Conservation (phyloP, 1,140 invertebrate species). For the Tyrophagus putrescentiae region DNA sequence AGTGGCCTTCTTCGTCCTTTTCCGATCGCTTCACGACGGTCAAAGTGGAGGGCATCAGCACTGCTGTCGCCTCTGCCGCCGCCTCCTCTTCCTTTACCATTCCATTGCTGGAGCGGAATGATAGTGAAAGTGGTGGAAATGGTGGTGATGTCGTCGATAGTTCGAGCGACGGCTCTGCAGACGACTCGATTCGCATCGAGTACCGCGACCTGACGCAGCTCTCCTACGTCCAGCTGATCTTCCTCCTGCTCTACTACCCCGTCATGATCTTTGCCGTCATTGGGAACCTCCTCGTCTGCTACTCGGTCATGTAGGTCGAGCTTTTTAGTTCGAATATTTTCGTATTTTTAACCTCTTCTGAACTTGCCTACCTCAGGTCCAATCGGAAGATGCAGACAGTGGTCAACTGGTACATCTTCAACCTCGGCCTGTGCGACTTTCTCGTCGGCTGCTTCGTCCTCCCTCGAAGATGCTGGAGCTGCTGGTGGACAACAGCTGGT, state of each 20-base stretch:
- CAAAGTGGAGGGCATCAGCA: background rate
- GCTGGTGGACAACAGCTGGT: constrained; percentile 33
- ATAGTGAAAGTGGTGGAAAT: too few relatives aligned
- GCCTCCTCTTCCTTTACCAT: background rate
- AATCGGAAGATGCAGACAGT: constrained; percentile 39
- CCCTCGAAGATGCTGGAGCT: constrained; percentile 38
- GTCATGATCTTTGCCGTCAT: constrained; percentile 34
- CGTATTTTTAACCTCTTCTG: too few relatives aligned
- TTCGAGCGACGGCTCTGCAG: too few relatives aligned
- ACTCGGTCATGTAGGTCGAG: constrained; percentile 31
- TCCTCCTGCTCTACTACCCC: constrained; percentile 32
- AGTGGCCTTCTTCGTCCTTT: background rate
- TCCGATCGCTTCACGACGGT: background rate
- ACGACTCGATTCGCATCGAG: background rate
- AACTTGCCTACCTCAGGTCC: too few relatives aligned
- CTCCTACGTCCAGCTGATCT: constrained; percentile 26
- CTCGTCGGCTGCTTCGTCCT: constrained; percentile 38
- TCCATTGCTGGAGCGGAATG: too few relatives aligned
- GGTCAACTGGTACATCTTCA: constrained; percentile 41
- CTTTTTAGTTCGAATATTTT: too few relatives aligned
- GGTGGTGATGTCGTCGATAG: too few relatives aligned
- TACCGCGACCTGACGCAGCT: constrained; percentile 31
- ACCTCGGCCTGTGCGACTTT: constrained; percentile 37
- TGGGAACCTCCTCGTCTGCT: constrained; percentile 32
- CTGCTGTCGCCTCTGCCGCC: background rate